These are phyloP conservation scores for Morpho achilles DNA, from an alignment of 2,888 invertebrate genomes.

Conservation along the genomic window DNA sequence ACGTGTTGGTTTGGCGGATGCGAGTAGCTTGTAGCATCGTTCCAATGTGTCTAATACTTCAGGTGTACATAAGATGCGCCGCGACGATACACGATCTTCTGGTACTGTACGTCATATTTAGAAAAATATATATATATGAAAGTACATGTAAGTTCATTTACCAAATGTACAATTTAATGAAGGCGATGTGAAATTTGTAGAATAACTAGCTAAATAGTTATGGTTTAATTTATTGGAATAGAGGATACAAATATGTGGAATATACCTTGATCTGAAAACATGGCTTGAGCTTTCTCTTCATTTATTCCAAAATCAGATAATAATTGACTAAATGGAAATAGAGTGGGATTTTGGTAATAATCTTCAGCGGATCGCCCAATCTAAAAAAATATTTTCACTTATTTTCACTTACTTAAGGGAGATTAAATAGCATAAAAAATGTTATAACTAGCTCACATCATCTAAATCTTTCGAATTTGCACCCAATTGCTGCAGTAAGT, in stretches of 20 bases:
- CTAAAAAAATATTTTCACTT: slow-evolving; percentile 58
- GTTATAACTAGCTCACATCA: slow-evolving; percentile 80
- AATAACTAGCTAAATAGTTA: no score
- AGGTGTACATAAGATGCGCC: slow-evolving; percentile 84
- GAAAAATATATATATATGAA: no score
- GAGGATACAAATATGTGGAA: slow-evolving; percentile 9
- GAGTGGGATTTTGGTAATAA: slow-evolving; percentile 83
- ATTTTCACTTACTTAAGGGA: slow-evolving; percentile 13
- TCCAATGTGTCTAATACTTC: slow-evolving; percentile 87
- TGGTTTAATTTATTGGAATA: no score
- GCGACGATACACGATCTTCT: slow-evolving; percentile 85
- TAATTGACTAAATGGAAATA: slow-evolving; percentile 84
- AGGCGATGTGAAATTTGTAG: no score
- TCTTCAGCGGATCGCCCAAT: slow-evolving; percentile 89
- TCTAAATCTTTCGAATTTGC: slow-evolving; percentile 90
- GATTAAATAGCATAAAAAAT: background rate
- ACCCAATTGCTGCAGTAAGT: slow-evolving; percentile 90
- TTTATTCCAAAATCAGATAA: slow-evolving; percentile 84
- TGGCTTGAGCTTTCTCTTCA: slow-evolving; percentile 82
- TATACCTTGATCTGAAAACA: slow-evolving; percentile 89
- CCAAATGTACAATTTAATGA: no score
- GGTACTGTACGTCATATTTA: slow-evolving; percentile 77
- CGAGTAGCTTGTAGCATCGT: slow-evolving; percentile 85
- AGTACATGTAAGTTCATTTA: no score
- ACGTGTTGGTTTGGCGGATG: slow-evolving; percentile 78